Percentiles rank a stretch among this genome's conserved stretches.
Evolutionary conservation across 2,797 vertebrate genomes (phyloP).

Genomic region (Halcyon badia): DNA sequence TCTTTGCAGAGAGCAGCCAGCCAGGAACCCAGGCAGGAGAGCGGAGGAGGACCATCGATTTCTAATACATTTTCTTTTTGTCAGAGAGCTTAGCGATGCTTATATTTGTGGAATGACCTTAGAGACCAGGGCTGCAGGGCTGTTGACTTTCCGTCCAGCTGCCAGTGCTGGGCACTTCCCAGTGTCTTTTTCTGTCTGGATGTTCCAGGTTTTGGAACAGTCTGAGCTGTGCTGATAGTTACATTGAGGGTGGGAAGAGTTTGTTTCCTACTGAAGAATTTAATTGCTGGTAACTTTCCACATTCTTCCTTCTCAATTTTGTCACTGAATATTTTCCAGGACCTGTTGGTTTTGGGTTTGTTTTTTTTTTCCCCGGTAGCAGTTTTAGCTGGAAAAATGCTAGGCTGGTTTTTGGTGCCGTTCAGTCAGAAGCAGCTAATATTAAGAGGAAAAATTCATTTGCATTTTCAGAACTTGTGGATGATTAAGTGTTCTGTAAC

Average conservation of each 20-base stretch:
- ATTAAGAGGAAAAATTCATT: background rate
- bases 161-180: background rate
- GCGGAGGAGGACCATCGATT: background rate
- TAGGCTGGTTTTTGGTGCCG: background rate
- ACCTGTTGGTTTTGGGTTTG: background rate
- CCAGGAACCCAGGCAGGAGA: background rate
- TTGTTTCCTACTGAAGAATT: slow-evolving; percentile 37
- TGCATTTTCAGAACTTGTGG: slow-evolving; percentile 15
- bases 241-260: background rate
- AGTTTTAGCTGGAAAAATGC: slow-evolving; percentile 4
- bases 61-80: background rate
- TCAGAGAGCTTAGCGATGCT: background rate
- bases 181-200: background rate
- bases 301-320: background rate
- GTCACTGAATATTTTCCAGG: slow-evolving; percentile 68
- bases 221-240: background rate
- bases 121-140: background rate
- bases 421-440: slow-evolving; percentile 36
- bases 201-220: background rate
- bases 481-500: background rate
- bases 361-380: background rate
- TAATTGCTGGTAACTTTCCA: slow-evolving; percentile 51
- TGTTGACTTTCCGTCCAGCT: background rate
- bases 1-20: background rate
- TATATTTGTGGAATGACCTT: background rate